Evolutionary conservation across 2,888 invertebrate genomes (phyloP).

Genomic region (Dione juno): DNA sequence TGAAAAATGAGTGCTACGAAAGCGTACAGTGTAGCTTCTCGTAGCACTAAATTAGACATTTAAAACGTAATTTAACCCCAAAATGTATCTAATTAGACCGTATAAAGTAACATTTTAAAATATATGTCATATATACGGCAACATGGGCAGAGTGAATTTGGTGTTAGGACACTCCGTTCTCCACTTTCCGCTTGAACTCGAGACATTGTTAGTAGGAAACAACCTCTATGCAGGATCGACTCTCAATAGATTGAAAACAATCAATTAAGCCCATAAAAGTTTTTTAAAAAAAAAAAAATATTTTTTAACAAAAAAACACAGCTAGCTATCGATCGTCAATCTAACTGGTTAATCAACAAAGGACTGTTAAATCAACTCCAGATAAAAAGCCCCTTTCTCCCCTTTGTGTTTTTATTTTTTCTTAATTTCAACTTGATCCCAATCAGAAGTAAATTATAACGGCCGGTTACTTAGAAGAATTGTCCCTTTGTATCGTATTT

Average conservation of each 20-base stretch:
- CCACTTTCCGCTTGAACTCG: no score
- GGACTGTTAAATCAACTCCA: slow-evolving; percentile 74
- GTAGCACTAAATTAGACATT: no score
- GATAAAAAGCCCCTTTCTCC: slow-evolving; percentile 63
- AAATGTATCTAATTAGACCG: no score
- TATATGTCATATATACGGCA: no score
- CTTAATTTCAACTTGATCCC: slow-evolving; percentile 82
- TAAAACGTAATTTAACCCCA: no score
- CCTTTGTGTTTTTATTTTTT: slow-evolving; percentile 79
- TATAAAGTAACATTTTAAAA: no score
- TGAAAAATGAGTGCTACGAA: no score
- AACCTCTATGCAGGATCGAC: no score
- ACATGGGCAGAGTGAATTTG: background rate
- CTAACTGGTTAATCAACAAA: slow-evolving; percentile 46
- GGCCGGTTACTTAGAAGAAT: slow-evolving; percentile 78
- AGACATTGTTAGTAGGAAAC: no score
- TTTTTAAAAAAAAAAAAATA: background rate
- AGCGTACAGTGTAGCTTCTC: no score
- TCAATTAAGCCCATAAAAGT: no score
- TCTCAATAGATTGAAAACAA: no score
- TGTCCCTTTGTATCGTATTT: slow-evolving; percentile 76
- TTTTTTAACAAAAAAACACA: slow-evolving; percentile 4
- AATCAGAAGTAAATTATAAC: slow-evolving; percentile 83
- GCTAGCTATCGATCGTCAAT: slow-evolving; percentile 37
- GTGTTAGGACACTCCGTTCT: background rate